phyloP scores from a whole-genome alignment of 2,113 vertebrate genomes.

The Pogonocichla stellata region DNA sequence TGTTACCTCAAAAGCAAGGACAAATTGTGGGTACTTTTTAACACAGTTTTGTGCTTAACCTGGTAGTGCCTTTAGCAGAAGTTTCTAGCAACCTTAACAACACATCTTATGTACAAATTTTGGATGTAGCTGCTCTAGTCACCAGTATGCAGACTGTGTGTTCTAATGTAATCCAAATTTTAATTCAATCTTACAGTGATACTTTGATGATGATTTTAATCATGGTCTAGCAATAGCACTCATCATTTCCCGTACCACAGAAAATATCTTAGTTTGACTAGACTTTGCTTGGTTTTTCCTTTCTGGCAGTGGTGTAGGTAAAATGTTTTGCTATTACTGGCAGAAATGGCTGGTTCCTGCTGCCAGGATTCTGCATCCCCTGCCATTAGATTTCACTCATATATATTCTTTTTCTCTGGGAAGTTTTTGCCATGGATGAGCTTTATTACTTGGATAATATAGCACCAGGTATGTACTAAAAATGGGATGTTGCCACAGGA shows the following conservation, averaged over 20 bases:
- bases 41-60: not conserved
- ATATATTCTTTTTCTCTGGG: not conserved
- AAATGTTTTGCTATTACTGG: not conserved
- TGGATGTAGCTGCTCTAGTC: not conserved
- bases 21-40: not conserved
- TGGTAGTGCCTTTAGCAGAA: not conserved
- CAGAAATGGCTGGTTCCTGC: not conserved
- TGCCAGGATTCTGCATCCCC: not conserved
- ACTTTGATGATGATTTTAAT: not conserved
- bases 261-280: not conserved
- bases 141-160: not conserved
- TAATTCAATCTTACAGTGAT: rapidly evolving
- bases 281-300: not conserved
- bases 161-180: not conserved
- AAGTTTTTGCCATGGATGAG: not conserved
- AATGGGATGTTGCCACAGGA: not conserved
- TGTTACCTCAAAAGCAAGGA: not conserved
- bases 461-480: not conserved
- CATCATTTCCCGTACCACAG: not conserved
- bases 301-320: not conserved
- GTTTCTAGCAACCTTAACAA: not conserved
- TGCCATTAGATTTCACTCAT: not conserved
- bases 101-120: not conserved
- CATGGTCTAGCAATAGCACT: not conserved
- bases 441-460: not conserved